Evolutionary conservation across 2,113 vertebrate species (phyloP).

Genomic region (Pelusios castaneus): DNA sequence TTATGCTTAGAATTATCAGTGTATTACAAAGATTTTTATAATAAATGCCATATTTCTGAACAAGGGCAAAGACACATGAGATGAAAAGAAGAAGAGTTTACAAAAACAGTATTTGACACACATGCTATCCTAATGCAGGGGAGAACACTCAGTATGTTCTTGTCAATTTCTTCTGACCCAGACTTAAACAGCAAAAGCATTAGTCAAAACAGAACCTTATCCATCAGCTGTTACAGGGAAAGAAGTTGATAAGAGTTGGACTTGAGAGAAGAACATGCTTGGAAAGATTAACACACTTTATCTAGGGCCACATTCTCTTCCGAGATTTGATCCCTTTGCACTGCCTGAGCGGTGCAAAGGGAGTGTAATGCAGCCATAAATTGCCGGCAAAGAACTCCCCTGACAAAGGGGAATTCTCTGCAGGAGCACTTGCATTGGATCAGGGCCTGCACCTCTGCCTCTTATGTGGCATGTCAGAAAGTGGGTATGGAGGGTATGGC

Average conservation of each 20-base stretch:
- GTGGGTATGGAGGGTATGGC: fast-evolving
- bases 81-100: conserved; percentile 6
- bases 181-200: background rate
- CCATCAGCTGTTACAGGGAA: conserved; percentile 27
- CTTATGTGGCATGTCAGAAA: too few species aligned
- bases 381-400: fast-evolving
- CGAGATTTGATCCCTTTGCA: background rate
- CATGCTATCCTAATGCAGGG: background rate
- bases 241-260: background rate
- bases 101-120: background rate
- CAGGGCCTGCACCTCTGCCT: background rate
- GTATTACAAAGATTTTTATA: background rate
- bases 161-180: background rate
- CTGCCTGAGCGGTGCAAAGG: background rate
- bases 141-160: background rate
- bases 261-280: background rate
- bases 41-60: background rate
- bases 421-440: background rate
- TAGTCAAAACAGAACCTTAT: conserved; percentile 32
- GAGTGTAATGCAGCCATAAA: background rate
- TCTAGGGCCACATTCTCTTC: background rate
- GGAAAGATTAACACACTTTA: background rate
- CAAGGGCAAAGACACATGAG: background rate
- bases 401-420: background rate
- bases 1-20: background rate